These are phyloP conservation scores for Meandrina meandrites DNA, from an alignment of 92 coral and sea anemone species.

Conservation along the genomic window DNA sequence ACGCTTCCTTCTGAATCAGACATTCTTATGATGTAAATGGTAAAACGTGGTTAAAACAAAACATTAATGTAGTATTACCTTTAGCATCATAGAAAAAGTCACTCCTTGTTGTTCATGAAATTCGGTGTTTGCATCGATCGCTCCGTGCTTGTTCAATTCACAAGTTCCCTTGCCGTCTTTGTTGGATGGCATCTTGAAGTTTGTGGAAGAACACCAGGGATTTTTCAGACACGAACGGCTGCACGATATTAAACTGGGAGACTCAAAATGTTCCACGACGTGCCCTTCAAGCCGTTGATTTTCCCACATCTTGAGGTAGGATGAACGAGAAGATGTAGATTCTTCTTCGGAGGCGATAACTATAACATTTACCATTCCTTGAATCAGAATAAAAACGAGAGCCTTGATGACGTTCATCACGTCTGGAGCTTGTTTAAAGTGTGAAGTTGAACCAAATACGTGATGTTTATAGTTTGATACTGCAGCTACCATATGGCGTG, in stretches of 20 bases:
- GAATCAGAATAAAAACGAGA: neutral
- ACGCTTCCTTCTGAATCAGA: too few species aligned
- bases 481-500: too few species aligned
- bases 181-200: neutral
- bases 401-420: neutral
- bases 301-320: neutral
- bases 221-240: neutral
- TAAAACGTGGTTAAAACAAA: too few species aligned
- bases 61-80: neutral
- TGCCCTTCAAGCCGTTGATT: neutral
- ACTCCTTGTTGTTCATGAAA: neutral
- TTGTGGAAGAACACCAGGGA: neutral
- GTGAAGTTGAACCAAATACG: neutral
- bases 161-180: neutral
- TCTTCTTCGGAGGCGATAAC: neutral
- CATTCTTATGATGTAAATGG: too few species aligned
- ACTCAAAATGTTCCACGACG: neutral
- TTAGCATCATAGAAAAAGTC: neutral
- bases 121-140: neutral
- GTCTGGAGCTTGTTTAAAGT: too few species aligned
- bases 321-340: neutral
- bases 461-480: too few species aligned
- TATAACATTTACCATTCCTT: neutral
- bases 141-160: neutral
- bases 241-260: neutral